Evolutionary conservation across 2,797 vertebrate species (phyloP), one percentile per base, ranked within the genome.

Genomic region (Garrulus glandarius): DNA sequence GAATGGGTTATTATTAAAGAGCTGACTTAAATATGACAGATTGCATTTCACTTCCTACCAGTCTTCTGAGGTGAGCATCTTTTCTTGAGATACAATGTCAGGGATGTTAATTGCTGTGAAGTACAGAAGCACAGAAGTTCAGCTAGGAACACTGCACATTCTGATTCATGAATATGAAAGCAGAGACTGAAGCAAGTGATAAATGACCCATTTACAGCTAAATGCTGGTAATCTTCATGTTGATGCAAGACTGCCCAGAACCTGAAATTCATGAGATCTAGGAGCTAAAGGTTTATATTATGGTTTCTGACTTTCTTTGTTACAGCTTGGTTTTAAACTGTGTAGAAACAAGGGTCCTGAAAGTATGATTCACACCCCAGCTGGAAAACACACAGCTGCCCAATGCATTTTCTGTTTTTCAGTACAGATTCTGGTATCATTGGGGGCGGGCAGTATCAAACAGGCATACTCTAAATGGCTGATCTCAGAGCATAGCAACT

Each of bases 71-170:
- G 67, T 77, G 53, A 92, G 27, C 60, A 85, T 80, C 55, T 88
- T 92, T 78, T 84, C 63, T 93, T 67, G 36, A 87, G 44, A 80
- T 77, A 53, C 20, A 69, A 67, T 82, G 81, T 94, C 86, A 94
- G 19, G 10, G 43, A 74, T 93, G 88, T 84, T 94, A 97, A 93
- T 87, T 96, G 78, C 84, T 95, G 44, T 79, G 65, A 93, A 89
- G 75, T 82, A 70, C 27, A 84, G 57, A 89, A 67, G 17, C 64
- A 43, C 3, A 49, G n/a, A 77, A 80, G 67, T 91, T 95, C 88
- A 72, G 6, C 37, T 44, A 78, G 46, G 67, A 92, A 67, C 53
- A 76, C 17, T 12, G 7, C 22, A 77, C 20, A 44, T 60, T 87
- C 78, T 57, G 37, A 85, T 87, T 89, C 68, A 80, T 70, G 16